Evolutionary conservation across 1,140 invertebrate genomes (phyloP).

Genomic region (Holotrichia oblita): DNA sequence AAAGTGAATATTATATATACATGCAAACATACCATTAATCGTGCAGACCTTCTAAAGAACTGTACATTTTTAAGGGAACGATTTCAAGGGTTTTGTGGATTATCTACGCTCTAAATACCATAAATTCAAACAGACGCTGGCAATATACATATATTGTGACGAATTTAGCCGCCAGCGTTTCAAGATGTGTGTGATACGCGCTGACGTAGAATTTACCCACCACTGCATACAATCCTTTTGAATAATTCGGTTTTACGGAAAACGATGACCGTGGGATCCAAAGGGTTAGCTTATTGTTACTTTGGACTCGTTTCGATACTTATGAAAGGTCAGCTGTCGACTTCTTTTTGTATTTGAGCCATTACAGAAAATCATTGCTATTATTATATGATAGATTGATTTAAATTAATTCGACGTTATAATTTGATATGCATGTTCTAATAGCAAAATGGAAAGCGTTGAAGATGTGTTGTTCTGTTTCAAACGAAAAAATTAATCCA

Average conservation of each 20-base stretch:
- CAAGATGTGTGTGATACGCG: background rate
- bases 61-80: background rate
- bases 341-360: background rate
- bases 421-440: too few species aligned
- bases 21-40: background rate
- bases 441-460: too few species aligned
- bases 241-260: slow-evolving; percentile 16
- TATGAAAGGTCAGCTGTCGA: slow-evolving; percentile 17
- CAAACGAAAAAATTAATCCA: too few species aligned
- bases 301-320: background rate
- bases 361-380: background rate
- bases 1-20: slow-evolving; percentile 13
- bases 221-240: background rate
- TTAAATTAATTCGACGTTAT: background rate
- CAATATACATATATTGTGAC: background rate
- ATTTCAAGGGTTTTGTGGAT: background rate
- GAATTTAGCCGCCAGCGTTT: background rate
- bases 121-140: background rate
- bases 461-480: too few species aligned
- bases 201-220: background rate
- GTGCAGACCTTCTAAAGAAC: background rate
- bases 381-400: background rate
- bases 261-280: slow-evolving; percentile 6
- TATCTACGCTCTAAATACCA: slow-evolving; percentile 4
- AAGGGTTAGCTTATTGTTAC: slow-evolving; percentile 29